Evolutionary conservation across 2,113 vertebrate species (phyloP).

Genomic region (Pterocles burchelli): DNA sequence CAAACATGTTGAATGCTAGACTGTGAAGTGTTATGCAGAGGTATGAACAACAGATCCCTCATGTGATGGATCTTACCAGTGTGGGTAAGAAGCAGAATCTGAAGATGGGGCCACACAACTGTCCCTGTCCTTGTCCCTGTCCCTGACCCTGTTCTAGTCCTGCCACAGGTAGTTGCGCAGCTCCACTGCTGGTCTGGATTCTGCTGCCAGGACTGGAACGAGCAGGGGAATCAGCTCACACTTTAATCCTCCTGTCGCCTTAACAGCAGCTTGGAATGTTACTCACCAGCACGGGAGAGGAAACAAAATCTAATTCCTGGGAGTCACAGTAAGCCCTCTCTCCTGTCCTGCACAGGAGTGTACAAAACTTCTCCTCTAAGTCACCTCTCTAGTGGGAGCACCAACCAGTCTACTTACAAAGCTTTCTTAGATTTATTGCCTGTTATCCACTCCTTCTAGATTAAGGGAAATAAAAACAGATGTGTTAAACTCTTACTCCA

Average conservation of each 20-base stretch:
- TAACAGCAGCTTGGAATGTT: background rate
- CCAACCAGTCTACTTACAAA: background rate
- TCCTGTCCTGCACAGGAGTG: background rate
- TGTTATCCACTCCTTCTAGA: background rate
- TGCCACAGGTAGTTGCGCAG: background rate
- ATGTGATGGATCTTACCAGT: background rate
- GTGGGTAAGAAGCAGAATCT: background rate
- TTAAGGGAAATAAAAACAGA: background rate
- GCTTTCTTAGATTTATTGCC: background rate
- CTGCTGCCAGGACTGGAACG: background rate
- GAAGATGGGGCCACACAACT: background rate
- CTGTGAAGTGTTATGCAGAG: background rate
- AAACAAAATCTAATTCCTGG: background rate
- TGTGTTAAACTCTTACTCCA: background rate
- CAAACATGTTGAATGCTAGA: background rate
- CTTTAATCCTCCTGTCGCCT: background rate
- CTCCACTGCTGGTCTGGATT: background rate
- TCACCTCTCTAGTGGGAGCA: background rate
- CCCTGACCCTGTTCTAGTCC: background rate
- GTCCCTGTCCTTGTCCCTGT: background rate
- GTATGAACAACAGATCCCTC: background rate
- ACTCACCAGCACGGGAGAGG: background rate
- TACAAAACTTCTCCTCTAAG: background rate
- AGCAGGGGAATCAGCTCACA: background rate
- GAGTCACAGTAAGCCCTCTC: background rate